These are phyloP conservation scores for Catalaphyllia jardinei DNA, from an alignment of 64 coral and sea anemone species.

Conservation along the genomic window DNA sequence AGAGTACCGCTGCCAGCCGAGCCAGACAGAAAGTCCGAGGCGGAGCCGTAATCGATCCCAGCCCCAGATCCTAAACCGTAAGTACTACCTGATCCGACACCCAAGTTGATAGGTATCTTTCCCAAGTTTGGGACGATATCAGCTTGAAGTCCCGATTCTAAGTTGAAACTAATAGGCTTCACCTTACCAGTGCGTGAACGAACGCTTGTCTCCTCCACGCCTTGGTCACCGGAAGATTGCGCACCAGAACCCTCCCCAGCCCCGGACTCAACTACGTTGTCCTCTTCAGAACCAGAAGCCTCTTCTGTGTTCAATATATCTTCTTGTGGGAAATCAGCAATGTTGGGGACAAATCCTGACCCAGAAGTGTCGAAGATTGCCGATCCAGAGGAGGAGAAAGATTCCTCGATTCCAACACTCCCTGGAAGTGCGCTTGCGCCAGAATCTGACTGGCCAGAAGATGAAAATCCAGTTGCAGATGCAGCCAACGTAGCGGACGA, in stretches of 20 bases:
- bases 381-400: slow-evolving; percentile 80
- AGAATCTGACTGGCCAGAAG: slow-evolving; percentile 40
- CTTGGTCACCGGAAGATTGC: not conserved
- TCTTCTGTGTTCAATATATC: slow-evolving; percentile 4
- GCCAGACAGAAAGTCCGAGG: slow-evolving; percentile 65
- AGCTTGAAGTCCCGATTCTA: slow-evolving; percentile 49
- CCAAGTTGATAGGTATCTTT: slow-evolving; percentile 64
- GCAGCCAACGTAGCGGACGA: slow-evolving; percentile 21
- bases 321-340: not conserved
- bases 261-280: slow-evolving; percentile 25
- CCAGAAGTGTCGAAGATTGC: slow-evolving; percentile 59
- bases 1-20: slow-evolving; percentile 71
- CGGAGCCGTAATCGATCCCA: slow-evolving; percentile 65
- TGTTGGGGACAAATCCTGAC: slow-evolving; percentile 45
- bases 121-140: slow-evolving; percentile 39
- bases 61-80: slow-evolving; percentile 77
- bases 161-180: slow-evolving; percentile 1
- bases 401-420: slow-evolving; percentile 69
- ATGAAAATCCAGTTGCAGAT: slow-evolving; percentile 50
- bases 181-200: slow-evolving; percentile 12
- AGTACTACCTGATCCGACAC: slow-evolving; percentile 52
- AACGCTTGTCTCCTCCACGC: not conserved
- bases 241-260: slow-evolving; percentile 17
- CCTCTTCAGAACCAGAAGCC: slow-evolving; percentile 1
- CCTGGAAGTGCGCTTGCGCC: slow-evolving; percentile 68